Percentiles rank a stretch among this genome's conserved stretches.
Conservation (phyloP, 1,140 invertebrate genomes). For the Pogonognathellus flavescens region DNA sequence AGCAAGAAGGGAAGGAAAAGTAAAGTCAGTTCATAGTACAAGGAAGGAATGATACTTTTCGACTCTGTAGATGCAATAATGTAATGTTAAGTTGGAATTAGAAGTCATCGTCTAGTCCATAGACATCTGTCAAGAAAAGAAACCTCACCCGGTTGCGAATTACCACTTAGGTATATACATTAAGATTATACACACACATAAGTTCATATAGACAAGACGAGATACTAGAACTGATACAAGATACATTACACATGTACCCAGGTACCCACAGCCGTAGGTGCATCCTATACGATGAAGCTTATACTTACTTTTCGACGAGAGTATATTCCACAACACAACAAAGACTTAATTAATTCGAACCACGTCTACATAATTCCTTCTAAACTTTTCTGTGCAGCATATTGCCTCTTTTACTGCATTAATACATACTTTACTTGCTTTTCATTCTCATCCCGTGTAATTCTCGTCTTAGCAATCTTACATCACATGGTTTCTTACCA, state of each 20-base stretch:
- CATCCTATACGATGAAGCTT: background rate
- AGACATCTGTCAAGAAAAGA: constrained; percentile 54
- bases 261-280: too few relatives aligned
- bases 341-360: constrained; percentile 63
- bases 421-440: constrained; percentile 24
- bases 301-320: background rate
- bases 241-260: too few relatives aligned
- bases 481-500: background rate
- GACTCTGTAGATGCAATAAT: background rate
- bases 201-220: too few relatives aligned
- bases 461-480: constrained; percentile 1
- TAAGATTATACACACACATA: background rate
- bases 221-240: too few relatives aligned
- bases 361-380: constrained; percentile 61
- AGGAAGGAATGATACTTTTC: constrained; percentile 36
- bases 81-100: constrained; percentile 20
- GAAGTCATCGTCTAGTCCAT: constrained; percentile 51
- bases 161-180: constrained; percentile 44
- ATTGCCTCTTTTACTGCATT: constrained; percentile 39
- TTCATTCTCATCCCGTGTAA: background rate
- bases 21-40: background rate
- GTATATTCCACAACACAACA: constrained; percentile 52
- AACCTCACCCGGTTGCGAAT: constrained; percentile 62
- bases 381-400: constrained; percentile 33
- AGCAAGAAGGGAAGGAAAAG: constrained; percentile 27